Evolutionary conservation across 1,140 invertebrate genomes (phyloP).

Genomic region (Zeugodacus cucurbitae): DNA sequence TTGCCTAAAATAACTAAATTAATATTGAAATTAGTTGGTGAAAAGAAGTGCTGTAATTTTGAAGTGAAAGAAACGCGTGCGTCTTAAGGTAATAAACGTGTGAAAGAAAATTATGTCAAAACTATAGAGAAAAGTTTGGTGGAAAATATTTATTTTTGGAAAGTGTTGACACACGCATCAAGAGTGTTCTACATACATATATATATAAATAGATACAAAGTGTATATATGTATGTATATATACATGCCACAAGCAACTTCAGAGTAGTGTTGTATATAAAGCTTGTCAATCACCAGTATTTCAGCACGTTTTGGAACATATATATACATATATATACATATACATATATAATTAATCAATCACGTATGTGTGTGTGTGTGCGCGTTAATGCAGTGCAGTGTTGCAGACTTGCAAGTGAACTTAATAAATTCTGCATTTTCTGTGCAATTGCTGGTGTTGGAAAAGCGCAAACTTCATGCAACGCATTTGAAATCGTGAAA

Average conservation of each 20-base stretch:
- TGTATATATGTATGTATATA: not conserved
- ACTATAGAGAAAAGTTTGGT: not conserved
- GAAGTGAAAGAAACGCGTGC: not conserved
- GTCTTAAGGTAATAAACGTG: not conserved
- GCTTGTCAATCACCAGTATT: constrained; percentile 16
- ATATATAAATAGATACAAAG: not conserved
- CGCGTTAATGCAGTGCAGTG: not conserved
- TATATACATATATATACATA: not conserved
- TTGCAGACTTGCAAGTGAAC: not conserved
- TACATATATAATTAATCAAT: not conserved
- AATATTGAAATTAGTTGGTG: not conserved
- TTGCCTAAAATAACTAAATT: not conserved
- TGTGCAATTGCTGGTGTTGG: not conserved
- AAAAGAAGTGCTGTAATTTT: not conserved
- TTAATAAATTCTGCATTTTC: constrained; percentile 33
- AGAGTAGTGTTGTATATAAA: not conserved
- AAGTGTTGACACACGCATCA: constrained; percentile 19
- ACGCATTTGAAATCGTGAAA: constrained; percentile 15
- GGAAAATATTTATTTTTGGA: constrained; percentile 34
- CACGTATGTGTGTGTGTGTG: not conserved
- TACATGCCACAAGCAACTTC: not conserved
- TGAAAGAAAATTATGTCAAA: constrained; percentile 14
- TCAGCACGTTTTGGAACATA: constrained; percentile 12
- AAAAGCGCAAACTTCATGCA: constrained; percentile 24
- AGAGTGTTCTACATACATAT: not conserved